Percentiles rank a stretch among this genome's conserved stretches.
Conservation (phyloP, 2,113 vertebrate species). For the Cryptotis parvus region DNA sequence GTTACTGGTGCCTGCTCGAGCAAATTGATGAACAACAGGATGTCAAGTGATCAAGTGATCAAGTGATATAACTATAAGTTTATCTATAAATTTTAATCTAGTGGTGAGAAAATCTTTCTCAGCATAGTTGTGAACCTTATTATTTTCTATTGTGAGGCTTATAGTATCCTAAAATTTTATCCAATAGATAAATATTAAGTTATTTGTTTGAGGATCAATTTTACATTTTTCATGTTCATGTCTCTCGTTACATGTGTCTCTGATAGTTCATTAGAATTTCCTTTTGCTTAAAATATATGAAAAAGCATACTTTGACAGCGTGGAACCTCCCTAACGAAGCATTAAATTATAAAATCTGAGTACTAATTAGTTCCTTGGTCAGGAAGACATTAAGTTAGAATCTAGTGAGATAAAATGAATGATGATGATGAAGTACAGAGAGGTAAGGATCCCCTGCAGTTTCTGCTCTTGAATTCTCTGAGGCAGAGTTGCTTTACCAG, state of each 20-base stretch:
- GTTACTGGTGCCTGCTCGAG: too few species aligned
- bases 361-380: conserved; percentile 27
- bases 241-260: conserved; percentile 57
- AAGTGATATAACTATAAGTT: too few species aligned
- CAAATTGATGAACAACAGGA: too few species aligned
- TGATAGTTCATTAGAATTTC: conserved; percentile 56
- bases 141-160: not conserved
- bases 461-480: conserved; percentile 31
- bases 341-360: conserved; percentile 70
- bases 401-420: conserved; percentile 16
- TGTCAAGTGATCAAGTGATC: too few species aligned
- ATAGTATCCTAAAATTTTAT: not conserved
- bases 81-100: not conserved
- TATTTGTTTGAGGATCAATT: not conserved
- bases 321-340: conserved; percentile 55
- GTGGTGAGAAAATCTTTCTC: not conserved
- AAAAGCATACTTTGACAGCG: conserved; percentile 13
- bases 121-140: not conserved
- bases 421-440: too few species aligned
- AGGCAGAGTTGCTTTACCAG: conserved; percentile 2
- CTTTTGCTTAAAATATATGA: conserved; percentile 52
- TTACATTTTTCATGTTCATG: not conserved
- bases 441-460: not conserved
- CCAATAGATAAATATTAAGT: not conserved
- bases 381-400: not conserved